Evolutionary conservation across 1,140 invertebrate species (phyloP), one percentile per base, ranked within the genome.

Genomic region (Drosophila bocqueti): DNA sequence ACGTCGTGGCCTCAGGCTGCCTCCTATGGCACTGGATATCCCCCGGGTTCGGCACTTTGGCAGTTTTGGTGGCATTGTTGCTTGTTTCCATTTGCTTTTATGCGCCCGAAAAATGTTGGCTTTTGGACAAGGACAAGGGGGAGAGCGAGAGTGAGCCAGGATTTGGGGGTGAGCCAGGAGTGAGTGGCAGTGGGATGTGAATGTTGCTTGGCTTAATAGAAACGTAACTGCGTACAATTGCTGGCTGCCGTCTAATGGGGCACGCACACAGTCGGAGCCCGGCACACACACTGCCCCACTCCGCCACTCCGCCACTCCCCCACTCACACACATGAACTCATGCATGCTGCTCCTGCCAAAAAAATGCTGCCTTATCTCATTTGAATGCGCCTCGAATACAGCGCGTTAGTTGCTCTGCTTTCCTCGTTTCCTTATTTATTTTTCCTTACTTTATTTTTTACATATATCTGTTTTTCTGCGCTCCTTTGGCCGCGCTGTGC

Each of bases 211-310:
- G 76, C 79, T 82, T 77, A 64, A 78, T 81, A 76, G 79, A 81
- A 81, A 81, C 80, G 79, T 81, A 81, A 82, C 75, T 82, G 79
- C 80, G 66, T 73, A 76, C 79, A 82, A 81, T 81, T 81, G 73
- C 61, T 65, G 67, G 64, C 79, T 81, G 72, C 73, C 72, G 67
- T 59, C 75, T 77, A 81, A 81, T 81, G 79, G 79, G 46, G 76
- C 58, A 69, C 76, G 52, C 80, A 78, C 47, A 77, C 59, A 80
- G 38, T 15, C 45, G 67, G 40, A 64, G 31, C 26, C 52, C 21
- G 24, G 45, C 21, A 65, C 67, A 74, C 58, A 47, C 42, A 40
- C 31, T 3, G 29, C 31, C 29, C 61, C 40, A 58, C 52, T 58
- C 26, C 29, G 6, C 29, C 29, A 31, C 6, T 31, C 29, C 29